Conservation (phyloP, 2,113 vertebrate species). For the Cyprinodon tularosa region DNA sequence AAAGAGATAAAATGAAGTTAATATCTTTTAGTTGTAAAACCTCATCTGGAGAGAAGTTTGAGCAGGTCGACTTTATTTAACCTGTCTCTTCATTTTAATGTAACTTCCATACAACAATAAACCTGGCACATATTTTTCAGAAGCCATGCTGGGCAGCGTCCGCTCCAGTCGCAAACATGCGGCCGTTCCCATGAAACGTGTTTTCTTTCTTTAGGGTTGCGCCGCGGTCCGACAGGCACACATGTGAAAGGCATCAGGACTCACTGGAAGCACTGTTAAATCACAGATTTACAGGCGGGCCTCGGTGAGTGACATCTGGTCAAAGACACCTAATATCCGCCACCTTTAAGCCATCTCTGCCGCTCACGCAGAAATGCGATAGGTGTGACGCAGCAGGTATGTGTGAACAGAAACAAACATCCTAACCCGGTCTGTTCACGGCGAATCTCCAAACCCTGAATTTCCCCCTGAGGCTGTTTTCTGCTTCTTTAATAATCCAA, state of each 20-base stretch:
- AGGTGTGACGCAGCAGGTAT: constrained; percentile 44
- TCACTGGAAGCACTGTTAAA: background rate
- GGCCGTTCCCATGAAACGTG: background rate
- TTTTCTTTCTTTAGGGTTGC: background rate
- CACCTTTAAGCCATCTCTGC: background rate
- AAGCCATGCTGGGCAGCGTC: background rate
- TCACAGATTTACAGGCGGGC: constrained; percentile 36
- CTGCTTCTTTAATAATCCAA: background rate
- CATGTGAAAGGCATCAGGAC: background rate
- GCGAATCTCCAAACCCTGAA: background rate
- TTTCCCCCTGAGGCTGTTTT: background rate
- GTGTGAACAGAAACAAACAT: background rate
- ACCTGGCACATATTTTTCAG: background rate
- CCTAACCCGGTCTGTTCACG: background rate
- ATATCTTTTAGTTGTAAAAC: background rate
- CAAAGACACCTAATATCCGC: constrained; percentile 24
- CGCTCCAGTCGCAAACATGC: background rate
- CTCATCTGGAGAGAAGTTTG: background rate
- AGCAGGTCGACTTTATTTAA: too few relatives aligned
- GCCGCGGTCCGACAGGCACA: background rate
- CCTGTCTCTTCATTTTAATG: background rate
- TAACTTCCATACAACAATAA: background rate
- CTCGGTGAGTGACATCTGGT: constrained; percentile 28
- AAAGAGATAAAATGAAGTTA: background rate
- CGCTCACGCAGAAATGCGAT: constrained; percentile 25